Percentiles rank a stretch among this genome's conserved stretches.
phyloP scores from a whole-genome alignment of 2,797 vertebrate genomes.

The Leptatherina wallacei region DNA sequence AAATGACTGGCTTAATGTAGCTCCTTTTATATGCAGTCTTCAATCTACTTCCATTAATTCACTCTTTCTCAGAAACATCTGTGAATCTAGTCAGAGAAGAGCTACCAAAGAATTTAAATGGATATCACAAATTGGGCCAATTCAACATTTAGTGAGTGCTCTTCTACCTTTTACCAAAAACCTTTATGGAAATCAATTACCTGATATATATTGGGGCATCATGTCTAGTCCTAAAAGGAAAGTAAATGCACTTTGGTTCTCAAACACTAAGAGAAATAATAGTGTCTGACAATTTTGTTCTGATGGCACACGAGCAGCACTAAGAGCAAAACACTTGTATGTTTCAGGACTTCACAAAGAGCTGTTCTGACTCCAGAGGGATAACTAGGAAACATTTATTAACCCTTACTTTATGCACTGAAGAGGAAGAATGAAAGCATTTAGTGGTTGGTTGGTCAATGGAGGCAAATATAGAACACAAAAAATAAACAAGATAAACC shows the following conservation, averaged over 20 bases:
- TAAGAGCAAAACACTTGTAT: too few species aligned
- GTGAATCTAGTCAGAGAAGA: constrained; percentile 33
- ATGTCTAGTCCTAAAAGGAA: constrained; percentile 37
- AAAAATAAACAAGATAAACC: too few species aligned
- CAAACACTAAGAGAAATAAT: too few species aligned
- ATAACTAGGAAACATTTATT: too few species aligned
- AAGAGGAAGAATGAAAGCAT: too few species aligned
- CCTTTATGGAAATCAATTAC: constrained; percentile 36
- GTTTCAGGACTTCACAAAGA: background rate
- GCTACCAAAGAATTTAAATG: constrained; percentile 39
- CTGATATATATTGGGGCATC: constrained; percentile 20
- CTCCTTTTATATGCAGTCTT: constrained; percentile 37
- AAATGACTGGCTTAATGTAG: constrained; percentile 24
- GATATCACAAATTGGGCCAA: constrained; percentile 16
- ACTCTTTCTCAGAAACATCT: constrained; percentile 38
- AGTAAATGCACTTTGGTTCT: too few species aligned
- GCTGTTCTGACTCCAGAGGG: background rate
- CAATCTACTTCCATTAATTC: constrained; percentile 35
- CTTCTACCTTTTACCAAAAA: constrained; percentile 18
- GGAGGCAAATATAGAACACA: too few species aligned
- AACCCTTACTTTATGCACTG: too few species aligned
- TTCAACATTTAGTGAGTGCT: constrained; percentile 18
- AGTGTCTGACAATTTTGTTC: too few species aligned
- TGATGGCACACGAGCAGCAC: too few species aligned
- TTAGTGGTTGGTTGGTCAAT: too few species aligned